phyloP scores from a whole-genome alignment of 2,888 invertebrate species.

The Cepaea hortensis region DNA sequence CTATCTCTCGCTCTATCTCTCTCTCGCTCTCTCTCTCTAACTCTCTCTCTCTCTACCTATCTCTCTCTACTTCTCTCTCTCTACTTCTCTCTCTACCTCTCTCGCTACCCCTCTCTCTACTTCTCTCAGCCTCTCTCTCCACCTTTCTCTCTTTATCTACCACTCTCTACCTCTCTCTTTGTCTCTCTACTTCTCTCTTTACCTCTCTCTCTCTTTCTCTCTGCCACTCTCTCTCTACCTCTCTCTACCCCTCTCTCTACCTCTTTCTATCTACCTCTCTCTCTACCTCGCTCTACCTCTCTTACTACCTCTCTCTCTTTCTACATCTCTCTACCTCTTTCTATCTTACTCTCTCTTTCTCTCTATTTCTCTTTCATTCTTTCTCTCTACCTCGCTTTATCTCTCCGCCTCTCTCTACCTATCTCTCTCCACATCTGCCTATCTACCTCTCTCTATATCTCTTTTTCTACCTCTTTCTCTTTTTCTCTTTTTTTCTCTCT shows the following conservation, averaged over 20 bases:
- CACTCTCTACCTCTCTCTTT: not conserved
- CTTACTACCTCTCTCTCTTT: too few relatives aligned
- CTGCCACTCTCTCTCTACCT: not conserved
- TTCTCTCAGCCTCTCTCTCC: not conserved
- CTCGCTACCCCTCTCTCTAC: not conserved
- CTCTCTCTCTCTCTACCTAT: too few relatives aligned
- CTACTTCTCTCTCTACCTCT: not conserved
- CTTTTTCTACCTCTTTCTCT: not conserved
- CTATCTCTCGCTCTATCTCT: too few relatives aligned
- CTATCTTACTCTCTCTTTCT: not conserved
- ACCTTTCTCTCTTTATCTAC: not conserved
- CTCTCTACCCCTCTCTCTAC: not conserved
- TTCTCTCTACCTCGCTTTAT: too few relatives aligned
- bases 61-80: too few relatives aligned
- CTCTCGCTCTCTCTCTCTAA: too few relatives aligned
- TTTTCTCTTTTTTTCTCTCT: not conserved
- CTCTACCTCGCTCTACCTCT: too few relatives aligned
- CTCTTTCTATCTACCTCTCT: not conserved
- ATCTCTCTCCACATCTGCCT: not conserved
- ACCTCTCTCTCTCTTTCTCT: not conserved
- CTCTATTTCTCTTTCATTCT: not conserved
- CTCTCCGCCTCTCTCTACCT: not conserved
- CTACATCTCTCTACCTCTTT: not conserved
- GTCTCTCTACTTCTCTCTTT: not conserved
- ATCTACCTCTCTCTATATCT: too few relatives aligned